Evolutionary conservation across 2,797 vertebrate genomes (phyloP).

Genomic region (Ctenopoma multispine): DNA sequence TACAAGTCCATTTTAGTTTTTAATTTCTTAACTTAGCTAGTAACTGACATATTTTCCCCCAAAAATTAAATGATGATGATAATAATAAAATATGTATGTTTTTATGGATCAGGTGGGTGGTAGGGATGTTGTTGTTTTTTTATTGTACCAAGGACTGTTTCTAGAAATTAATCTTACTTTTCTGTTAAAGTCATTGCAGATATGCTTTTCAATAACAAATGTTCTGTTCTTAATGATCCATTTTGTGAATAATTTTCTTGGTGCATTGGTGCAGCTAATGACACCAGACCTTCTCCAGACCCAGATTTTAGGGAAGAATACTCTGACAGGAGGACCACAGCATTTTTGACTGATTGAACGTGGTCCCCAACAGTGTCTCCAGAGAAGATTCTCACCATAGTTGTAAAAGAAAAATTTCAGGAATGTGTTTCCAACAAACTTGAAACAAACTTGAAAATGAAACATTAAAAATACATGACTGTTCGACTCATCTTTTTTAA

Average conservation of each 20-base stretch:
- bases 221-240: slow-evolving; percentile 10
- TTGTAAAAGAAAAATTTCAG: slow-evolving; percentile 6
- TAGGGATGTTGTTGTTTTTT: too few species aligned
- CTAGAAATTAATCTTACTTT: slow-evolving; percentile 11
- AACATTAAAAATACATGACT: slow-evolving; percentile 2
- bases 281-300: slow-evolving; percentile 15
- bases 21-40: slow-evolving; percentile 1
- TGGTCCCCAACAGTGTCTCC: slow-evolving; percentile 17
- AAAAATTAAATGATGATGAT: too few species aligned
- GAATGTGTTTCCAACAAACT: slow-evolving; percentile 2
- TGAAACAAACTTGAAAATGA: neutral
- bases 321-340: slow-evolving; percentile 16
- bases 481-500: slow-evolving; percentile 17
- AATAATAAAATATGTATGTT: too few species aligned
- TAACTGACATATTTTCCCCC: too few species aligned
- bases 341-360: slow-evolving; percentile 1
- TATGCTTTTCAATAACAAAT: slow-evolving; percentile 4
- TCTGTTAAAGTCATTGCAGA: neutral
- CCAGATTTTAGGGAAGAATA: slow-evolving; percentile 19
- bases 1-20: slow-evolving; percentile 8
- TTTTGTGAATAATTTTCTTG: neutral
- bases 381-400: slow-evolving; percentile 3
- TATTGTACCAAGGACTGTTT: too few species aligned
- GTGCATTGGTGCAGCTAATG: too few species aligned
- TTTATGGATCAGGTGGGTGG: too few species aligned